phyloP scores from a whole-genome alignment of 2,113 vertebrate genomes.

The human region DNA sequence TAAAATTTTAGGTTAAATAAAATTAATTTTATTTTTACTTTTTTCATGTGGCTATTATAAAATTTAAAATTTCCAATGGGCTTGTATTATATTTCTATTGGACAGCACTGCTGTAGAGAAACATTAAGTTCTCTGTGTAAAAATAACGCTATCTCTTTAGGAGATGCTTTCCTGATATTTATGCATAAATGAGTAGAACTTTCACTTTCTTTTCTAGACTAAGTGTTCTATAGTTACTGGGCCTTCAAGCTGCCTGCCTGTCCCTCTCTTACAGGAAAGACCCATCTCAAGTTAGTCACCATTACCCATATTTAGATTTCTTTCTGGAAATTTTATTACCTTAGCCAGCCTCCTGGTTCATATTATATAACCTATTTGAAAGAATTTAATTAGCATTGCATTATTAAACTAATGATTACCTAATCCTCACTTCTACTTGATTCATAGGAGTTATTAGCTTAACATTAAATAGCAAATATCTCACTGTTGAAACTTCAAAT shows the following conservation, averaged over 20 bases:
- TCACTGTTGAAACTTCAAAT: conserved; percentile 11
- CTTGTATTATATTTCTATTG: background rate
- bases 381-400: background rate
- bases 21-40: background rate
- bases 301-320: background rate
- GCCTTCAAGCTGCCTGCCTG: background rate
- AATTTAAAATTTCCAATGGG: background rate
- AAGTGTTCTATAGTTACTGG: background rate
- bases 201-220: background rate
- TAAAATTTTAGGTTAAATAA: background rate
- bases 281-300: conserved; percentile 4
- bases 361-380: background rate
- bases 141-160: background rate
- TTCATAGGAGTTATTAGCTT: conserved; percentile 26
- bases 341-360: background rate
- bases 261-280: background rate
- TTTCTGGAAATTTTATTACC: conserved; percentile 48
- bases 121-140: background rate
- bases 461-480: conserved; percentile 1
- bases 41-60: background rate
- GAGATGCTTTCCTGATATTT: background rate
- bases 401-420: conserved; percentile 23
- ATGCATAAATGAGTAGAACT: background rate
- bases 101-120: background rate
- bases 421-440: conserved; percentile 3